Percentiles rank a stretch among this genome's conserved stretches.
Evolutionary conservation across 2,113 vertebrate species (phyloP).

Genomic region (Cyprinus carpio): DNA sequence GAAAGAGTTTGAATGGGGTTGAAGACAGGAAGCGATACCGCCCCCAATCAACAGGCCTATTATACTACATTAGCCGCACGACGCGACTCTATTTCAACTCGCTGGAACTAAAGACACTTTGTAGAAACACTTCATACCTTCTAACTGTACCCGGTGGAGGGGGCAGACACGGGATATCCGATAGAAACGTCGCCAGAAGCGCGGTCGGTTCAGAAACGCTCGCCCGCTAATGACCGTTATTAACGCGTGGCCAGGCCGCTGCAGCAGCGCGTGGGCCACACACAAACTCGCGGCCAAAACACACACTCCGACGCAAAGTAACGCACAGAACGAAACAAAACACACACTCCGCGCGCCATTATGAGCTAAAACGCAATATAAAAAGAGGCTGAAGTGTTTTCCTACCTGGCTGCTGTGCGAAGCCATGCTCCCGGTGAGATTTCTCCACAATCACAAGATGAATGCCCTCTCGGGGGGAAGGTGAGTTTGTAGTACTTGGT

Average conservation of each 20-base stretch:
- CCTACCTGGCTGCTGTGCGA: constrained; percentile 80
- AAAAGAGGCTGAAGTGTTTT: constrained; percentile 41
- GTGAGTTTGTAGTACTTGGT: constrained; percentile 58
- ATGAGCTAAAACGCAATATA: not conserved
- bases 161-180: not conserved
- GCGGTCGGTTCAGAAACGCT: not conserved
- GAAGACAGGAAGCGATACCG: constrained; percentile 43
- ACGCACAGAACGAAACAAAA: not conserved
- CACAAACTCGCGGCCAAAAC: constrained; percentile 61
- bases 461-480: constrained; percentile 66
- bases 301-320: constrained; percentile 32
- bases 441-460: constrained; percentile 66
- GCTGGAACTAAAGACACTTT: not conserved
- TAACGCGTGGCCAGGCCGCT: constrained; percentile 65
- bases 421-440: constrained; percentile 81
- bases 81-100: not conserved
- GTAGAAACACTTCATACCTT: too few relatives aligned
- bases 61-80: constrained; percentile 49
- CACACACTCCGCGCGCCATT: not conserved
- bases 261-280: constrained; percentile 67
- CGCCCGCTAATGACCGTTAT: constrained; percentile 47
- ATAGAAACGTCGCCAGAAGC: not conserved
- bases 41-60: constrained; percentile 59
- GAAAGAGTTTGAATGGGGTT: constrained; percentile 49
- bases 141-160: not conserved